Percentiles rank a stretch among this genome's conserved stretches.
phyloP scores from a whole-genome alignment of 2,797 vertebrate species.

The Pipistrellus pygmaeus region DNA sequence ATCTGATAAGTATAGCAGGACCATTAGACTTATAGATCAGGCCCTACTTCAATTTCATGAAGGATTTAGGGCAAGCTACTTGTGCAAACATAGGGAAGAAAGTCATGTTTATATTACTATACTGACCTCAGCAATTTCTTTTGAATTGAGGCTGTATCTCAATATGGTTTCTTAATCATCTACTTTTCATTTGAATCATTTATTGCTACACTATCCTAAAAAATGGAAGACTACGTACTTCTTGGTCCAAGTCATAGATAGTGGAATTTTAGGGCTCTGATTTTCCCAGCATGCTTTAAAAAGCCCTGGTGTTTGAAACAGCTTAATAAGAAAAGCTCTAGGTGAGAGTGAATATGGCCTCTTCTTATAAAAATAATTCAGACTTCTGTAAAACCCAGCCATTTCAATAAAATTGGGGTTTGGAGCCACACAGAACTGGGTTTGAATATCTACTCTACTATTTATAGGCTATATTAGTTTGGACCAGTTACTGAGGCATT shows the following conservation, averaged over 20 bases:
- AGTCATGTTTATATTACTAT: not conserved
- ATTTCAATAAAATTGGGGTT: not conserved
- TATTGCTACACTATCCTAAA: not conserved
- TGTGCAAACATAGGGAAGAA: not conserved
- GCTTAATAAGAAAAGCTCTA: not conserved
- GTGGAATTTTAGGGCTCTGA: not conserved
- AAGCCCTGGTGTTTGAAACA: not conserved
- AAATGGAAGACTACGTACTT: not conserved
- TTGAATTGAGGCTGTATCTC: not conserved
- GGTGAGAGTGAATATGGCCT: not conserved
- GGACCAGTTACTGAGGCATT: not conserved
- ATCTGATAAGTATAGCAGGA: not conserved
- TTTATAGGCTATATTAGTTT: not conserved
- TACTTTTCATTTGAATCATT: not conserved
- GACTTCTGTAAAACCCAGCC: not conserved
- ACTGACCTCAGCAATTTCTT: not conserved
- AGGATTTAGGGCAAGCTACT: not conserved
- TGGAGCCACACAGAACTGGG: not conserved
- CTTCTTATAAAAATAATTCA: slow-evolving; percentile 8
- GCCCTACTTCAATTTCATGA: not conserved
- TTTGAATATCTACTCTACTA: not conserved
- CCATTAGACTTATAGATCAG: not conserved
- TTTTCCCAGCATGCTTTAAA: not conserved
- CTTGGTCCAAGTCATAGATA: not conserved
- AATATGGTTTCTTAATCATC: not conserved